phyloP scores from a whole-genome alignment of 2,113 vertebrate species.

The Xiphophorus maculatus region DNA sequence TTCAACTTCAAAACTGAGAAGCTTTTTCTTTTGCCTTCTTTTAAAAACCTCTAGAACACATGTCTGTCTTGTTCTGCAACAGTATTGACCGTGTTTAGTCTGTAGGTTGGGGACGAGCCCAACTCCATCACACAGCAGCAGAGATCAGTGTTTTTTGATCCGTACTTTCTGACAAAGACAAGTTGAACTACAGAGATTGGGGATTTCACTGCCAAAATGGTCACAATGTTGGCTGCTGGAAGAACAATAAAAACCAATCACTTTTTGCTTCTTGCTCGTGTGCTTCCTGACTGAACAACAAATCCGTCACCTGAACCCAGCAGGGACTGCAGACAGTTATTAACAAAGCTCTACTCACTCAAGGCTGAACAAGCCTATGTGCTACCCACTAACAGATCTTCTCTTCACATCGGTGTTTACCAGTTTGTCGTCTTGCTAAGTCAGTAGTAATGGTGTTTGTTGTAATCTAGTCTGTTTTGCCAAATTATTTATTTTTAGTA shows the following conservation, averaged over 20 bases:
- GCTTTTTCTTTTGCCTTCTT: neutral
- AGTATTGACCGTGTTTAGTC: neutral
- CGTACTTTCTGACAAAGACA: conserved; percentile 16
- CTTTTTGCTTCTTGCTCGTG: conserved; percentile 32
- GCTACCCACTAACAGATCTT: conserved; percentile 15
- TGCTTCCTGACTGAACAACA: conserved; percentile 31
- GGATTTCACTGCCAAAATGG: conserved; percentile 53
- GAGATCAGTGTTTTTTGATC: conserved; percentile 6
- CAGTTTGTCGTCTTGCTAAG: neutral
- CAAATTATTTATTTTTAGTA: conserved; percentile 14
- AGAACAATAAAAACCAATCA: conserved; percentile 60
- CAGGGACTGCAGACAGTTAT: conserved; percentile 54
- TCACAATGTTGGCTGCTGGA: conserved; percentile 33
- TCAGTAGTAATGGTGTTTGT: neutral
- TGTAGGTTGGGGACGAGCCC: conserved; percentile 3
- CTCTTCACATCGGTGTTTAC: conserved; percentile 30
- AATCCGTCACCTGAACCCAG: conserved; percentile 37
- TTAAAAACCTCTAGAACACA: neutral
- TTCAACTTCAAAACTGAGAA: neutral
- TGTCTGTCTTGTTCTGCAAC: neutral
- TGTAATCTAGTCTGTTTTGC: neutral
- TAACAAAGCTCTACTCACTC: conserved; percentile 45
- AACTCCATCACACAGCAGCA: neutral
- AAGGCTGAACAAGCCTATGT: conserved; percentile 24
- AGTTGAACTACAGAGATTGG: conserved; percentile 27